phyloP scores from a whole-genome alignment of 1,140 invertebrate genomes.

The Drosophila ironensis region DNA sequence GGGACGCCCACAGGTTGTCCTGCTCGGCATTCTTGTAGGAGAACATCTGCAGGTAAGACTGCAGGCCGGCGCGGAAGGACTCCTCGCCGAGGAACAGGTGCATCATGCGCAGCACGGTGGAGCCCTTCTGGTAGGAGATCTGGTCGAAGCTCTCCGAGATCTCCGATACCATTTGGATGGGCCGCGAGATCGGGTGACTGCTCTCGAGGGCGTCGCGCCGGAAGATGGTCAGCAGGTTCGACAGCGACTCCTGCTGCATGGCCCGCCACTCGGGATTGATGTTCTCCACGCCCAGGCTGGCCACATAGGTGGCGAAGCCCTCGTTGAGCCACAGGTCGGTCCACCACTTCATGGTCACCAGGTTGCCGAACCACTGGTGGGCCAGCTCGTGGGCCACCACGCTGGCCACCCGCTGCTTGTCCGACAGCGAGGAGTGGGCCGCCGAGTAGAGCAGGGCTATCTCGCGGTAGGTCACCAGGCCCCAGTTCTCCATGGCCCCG shows the following conservation, averaged over 20 bases:
- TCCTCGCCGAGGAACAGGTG: constrained; percentile 90
- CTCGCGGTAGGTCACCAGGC: constrained; percentile 83
- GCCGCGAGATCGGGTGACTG: constrained; percentile 86
- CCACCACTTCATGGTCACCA: constrained; percentile 93
- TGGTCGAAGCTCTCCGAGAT: constrained; percentile 94
- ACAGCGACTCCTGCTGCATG: constrained; percentile 85
- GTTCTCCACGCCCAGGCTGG: constrained; percentile 84
- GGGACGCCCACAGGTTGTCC: constrained; percentile 90
- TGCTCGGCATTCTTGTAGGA: constrained; percentile 89
- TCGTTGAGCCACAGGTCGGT: constrained; percentile 94
- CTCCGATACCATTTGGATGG: constrained; percentile 87
- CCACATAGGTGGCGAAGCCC: constrained; percentile 91
- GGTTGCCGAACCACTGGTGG: constrained; percentile 90
- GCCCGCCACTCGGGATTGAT: constrained; percentile 86
- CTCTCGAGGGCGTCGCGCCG: constrained; percentile 84
- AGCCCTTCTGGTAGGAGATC: constrained; percentile 94
- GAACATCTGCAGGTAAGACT: constrained; percentile 86
- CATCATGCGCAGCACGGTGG: constrained; percentile 94
- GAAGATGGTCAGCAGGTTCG: constrained; percentile 84
- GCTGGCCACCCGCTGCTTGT: constrained; percentile 86
- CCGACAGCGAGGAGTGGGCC: constrained; percentile 84
- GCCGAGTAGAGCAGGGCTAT: constrained; percentile 71
- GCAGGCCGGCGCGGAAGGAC: constrained; percentile 87
- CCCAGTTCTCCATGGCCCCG: constrained; percentile 90
- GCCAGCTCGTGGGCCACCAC: constrained; percentile 90